Base-by-base conservation (phyloP, 2,888 invertebrate genomes). In the Cetonia aurata region DNA sequence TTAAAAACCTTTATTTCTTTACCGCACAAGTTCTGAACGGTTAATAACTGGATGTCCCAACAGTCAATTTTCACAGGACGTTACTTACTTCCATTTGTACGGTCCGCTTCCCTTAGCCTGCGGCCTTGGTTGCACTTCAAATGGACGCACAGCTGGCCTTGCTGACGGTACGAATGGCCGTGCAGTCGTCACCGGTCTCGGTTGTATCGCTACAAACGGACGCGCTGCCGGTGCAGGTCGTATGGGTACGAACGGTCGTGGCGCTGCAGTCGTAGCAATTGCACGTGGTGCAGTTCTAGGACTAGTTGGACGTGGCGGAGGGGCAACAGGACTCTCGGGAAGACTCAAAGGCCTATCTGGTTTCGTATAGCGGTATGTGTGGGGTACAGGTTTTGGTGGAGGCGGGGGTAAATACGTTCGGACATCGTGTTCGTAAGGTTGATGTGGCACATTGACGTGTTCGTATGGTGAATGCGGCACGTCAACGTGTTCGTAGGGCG, bases 31-130 rank as follows among this genome's bases (percentile, higher is more conserved):
- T 25, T 4, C 3, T 3, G 25, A 25, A 25, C 4, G 25, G 4
- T 25, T 25, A 1, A 25, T 25, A 25, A 25, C 4, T 25, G 25
- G 3, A 4, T 25, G 4, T 25, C 1, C 4, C 1, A 25, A 25
- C 4, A 25, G 25, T 1, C 4, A 1, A 3, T 25, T 25, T 25
- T 25, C 3, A 25, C 25, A 25, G 3, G 25, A 25, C 25, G 25
- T 25, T 25, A 75, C 80, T 75, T 75, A 80, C 80, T 79, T 78
- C 79, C 80, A 80, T 72, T 88, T 89, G 77, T 90, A 91, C 59
- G 87, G 86, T 73, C 89, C 88, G 33, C 82, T 75, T 57, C 86
- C 86, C 31, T 17, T 33, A 17, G 25, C 50, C n/a, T 31, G 19
- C 31, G 69, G 46, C 17, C 19, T 37, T 9, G 56, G 37, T 37